Percentiles rank a stretch among this genome's conserved stretches.
phyloP scores from a whole-genome alignment of 92 coral and sea anemone species.

The Zoanthus gigantus region DNA sequence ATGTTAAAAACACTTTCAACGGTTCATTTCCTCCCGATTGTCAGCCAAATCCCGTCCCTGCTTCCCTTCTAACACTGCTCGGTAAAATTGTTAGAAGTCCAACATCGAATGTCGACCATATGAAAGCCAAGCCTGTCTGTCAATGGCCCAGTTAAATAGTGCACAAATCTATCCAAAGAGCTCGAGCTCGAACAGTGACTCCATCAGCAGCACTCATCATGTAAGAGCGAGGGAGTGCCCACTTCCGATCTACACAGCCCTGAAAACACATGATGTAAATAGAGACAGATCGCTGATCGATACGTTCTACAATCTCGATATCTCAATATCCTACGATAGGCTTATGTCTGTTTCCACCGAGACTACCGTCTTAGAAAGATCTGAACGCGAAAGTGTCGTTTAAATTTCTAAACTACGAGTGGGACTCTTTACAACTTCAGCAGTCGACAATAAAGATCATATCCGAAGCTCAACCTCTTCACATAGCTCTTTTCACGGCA shows the following conservation, averaged over 20 bases:
- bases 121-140: slow-evolving; percentile 69
- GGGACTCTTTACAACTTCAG: slow-evolving; percentile 62
- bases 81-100: slow-evolving; percentile 63
- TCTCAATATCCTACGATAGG: slow-evolving; percentile 45
- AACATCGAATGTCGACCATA: slow-evolving; percentile 35
- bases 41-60: slow-evolving; percentile 63
- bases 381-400: background rate
- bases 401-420: background rate
- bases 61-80: slow-evolving; percentile 51
- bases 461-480: slow-evolving; percentile 56
- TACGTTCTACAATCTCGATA: slow-evolving; percentile 19
- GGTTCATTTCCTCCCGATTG: slow-evolving; percentile 38
- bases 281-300: slow-evolving; percentile 34
- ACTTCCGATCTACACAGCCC: too few relatives aligned
- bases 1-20: background rate
- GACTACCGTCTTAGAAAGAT: background rate
- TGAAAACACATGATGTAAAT: background rate
- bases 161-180: slow-evolving; percentile 50
- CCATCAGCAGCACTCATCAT: slow-evolving; percentile 32
- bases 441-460: slow-evolving; percentile 63
- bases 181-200: slow-evolving; percentile 9
- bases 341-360: slow-evolving; percentile 19
- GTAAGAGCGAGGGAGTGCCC: too few relatives aligned
- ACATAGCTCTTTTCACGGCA: too few relatives aligned
- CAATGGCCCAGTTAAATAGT: slow-evolving; percentile 69